Evolutionary conservation across 1,140 invertebrate genomes (phyloP), one percentile per base, ranked within the genome.

Genomic region (Heliconius himera): DNA sequence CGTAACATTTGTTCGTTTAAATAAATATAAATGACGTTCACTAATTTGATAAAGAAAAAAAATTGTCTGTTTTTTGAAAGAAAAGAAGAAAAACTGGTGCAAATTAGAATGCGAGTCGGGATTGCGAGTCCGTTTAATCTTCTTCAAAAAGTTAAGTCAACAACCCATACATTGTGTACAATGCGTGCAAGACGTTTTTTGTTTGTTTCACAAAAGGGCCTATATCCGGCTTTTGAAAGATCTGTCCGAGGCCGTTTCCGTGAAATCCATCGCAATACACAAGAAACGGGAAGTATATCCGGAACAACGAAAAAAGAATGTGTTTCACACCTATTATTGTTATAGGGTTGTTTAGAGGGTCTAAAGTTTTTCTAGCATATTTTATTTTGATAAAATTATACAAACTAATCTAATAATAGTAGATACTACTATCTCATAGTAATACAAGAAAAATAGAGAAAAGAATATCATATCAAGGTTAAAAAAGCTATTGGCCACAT

Each of bases 211-310:
- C 92, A 93, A 93, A 93, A 93, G 90, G 90, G 88, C 89, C 60
- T 89, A 88, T 90, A 88, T 93, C 92, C 92, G 92, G 88, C 85
- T 83, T 81, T 89, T 85, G 78, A 87, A 86, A 87, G 89, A 88
- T 85, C 84, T 83, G 77, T 78, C 83, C 83, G 84, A 87, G 87
- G 76, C 81, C 82, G 85, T 89, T 94, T 93, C 91, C 90, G 89
- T 88, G 91, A 93, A 92, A 92, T 89, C 87, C 89, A 90, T 91
- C 88, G 91, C 89, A 91, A 91, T 85, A 88, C 85, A 92, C 87
- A 93, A 94, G 86, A 90, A 90, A 91, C 90, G 87, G 92, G 92
- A 93, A 93, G 91, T 89, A 85, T 93, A 89, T 89, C 91, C 92
- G 91, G 92, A 93, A 94, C 88, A 90, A 89, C 84, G 84, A 88